A percentile compares a stretch with the other conserved stretches of the same genome.
Evolutionary conservation across 2,797 vertebrate genomes (phyloP).

Genomic region (Microcaecilia unicolor): DNA sequence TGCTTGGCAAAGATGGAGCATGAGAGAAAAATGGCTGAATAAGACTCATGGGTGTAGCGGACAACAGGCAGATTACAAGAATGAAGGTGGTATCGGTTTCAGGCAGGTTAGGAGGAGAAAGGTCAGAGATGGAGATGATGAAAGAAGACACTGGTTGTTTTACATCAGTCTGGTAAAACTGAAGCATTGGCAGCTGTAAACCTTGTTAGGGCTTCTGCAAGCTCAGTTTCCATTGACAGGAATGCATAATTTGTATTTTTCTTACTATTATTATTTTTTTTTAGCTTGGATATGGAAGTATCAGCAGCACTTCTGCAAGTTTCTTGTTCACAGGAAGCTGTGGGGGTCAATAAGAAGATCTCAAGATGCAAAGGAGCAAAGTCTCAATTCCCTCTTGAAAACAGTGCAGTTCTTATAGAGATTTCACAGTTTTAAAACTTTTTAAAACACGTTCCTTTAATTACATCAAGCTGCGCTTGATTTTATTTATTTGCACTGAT

Average conservation of each 20-base stretch:
- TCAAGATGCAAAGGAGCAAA: too few relatives aligned
- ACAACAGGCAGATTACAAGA: conserved; percentile 44
- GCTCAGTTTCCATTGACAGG: conserved; percentile 15
- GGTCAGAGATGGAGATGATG: conserved; percentile 36
- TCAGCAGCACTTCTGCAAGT: too few relatives aligned
- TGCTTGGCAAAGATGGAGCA: conserved; percentile 67
- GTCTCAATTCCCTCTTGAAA: too few relatives aligned
- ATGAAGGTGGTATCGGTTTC: conserved; percentile 48
- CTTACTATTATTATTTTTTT: background rate
- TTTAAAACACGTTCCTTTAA: too few relatives aligned
- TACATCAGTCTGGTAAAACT: conserved; percentile 46
- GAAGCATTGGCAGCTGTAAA: conserved; percentile 61
- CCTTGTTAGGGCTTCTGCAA: conserved; percentile 43
- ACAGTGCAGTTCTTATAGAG: too few relatives aligned
- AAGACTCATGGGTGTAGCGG: conserved; percentile 36
- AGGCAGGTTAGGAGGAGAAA: conserved; percentile 56
- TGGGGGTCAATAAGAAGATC: too few relatives aligned
- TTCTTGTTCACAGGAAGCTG: too few relatives aligned
- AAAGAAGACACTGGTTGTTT: conserved; percentile 22
- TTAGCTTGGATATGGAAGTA: too few relatives aligned
- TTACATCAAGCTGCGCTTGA: too few relatives aligned
- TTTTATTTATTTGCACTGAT: too few relatives aligned
- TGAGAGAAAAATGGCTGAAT: conserved; percentile 43
- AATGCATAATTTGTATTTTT: background rate
- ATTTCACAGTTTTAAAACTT: too few relatives aligned